A percentile compares a stretch with the other conserved stretches of the same genome.
phyloP scores from a whole-genome alignment of 2,888 invertebrate species.

The Xanthostigma xanthostigma region DNA sequence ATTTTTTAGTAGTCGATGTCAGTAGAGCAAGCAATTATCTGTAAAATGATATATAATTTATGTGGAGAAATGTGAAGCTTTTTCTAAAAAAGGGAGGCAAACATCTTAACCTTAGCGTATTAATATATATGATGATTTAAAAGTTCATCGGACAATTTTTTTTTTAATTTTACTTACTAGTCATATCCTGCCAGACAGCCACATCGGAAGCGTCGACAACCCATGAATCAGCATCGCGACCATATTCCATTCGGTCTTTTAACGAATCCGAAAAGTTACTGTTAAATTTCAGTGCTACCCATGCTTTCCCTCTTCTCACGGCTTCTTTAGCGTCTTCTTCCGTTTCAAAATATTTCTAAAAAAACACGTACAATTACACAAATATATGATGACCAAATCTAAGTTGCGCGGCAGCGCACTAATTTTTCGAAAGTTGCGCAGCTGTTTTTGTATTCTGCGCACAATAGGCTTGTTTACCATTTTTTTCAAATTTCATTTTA shows the following conservation, averaged over 20 bases:
- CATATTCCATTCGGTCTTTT: constrained; percentile 41
- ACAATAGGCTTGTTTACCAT: no score
- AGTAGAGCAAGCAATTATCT: no score
- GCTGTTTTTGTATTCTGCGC: no score
- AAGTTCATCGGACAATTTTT: not conserved
- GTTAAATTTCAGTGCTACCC: constrained; percentile 61
- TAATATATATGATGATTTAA: no score
- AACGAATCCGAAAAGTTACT: constrained; percentile 61
- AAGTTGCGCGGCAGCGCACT: no score
- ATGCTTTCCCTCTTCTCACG: constrained; percentile 54
- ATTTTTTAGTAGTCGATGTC: no score
- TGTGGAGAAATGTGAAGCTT: no score
- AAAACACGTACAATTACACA: not conserved
- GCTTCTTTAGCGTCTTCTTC: constrained; percentile 47
- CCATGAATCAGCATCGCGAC: constrained; percentile 39
- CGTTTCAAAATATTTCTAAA: constrained; percentile 25
- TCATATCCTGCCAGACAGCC: constrained; percentile 63
- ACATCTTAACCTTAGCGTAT: no score
- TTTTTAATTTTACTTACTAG: constrained; percentile 43
- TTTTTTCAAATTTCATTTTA: no score
- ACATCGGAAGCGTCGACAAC: constrained; percentile 50
- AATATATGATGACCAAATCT: not conserved
- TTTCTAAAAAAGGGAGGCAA: no score
- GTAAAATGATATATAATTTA: no score
- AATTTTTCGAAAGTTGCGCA: no score